Evolutionary conservation across 2,888 invertebrate species (phyloP).

Genomic region (Drosophila borealis): DNA sequence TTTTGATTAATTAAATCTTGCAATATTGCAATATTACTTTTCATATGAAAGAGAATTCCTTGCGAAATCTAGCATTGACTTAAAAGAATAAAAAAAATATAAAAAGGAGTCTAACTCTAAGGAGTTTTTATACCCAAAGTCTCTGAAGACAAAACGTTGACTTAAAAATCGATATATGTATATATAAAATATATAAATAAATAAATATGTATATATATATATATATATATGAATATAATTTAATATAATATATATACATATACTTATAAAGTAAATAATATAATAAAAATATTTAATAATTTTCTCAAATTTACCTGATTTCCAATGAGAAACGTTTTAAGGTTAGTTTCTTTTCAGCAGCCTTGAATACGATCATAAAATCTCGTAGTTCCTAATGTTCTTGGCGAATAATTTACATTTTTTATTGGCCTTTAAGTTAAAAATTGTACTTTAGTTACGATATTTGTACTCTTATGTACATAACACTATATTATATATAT

Average conservation of each 20-base stretch:
- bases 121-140: too few species aligned
- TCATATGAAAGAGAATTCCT: background rate
- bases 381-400: background rate
- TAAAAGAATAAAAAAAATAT: background rate
- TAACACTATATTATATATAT: background rate
- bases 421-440: conserved; percentile 4
- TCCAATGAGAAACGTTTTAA: conserved; percentile 4
- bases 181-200: too few species aligned
- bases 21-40: background rate
- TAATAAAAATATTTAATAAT: background rate
- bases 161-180: too few species aligned
- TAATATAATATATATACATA: background rate
- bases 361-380: conserved; percentile 15
- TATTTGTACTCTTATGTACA: background rate
- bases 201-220: background rate
- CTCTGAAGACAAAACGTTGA: too few species aligned
- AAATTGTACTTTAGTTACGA: too few species aligned
- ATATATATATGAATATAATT: background rate
- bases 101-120: too few species aligned
- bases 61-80: background rate
- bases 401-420: conserved; percentile 37
- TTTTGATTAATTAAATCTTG: conserved; percentile 18
- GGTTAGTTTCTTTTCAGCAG: background rate
- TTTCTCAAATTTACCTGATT: conserved; percentile 20
- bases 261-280: too few species aligned